A percentile compares a stretch with the other conserved stretches of the same genome.
Evolutionary conservation across 2,888 invertebrate species (phyloP).

Genomic region (Petrolisthes manimaculis): DNA sequence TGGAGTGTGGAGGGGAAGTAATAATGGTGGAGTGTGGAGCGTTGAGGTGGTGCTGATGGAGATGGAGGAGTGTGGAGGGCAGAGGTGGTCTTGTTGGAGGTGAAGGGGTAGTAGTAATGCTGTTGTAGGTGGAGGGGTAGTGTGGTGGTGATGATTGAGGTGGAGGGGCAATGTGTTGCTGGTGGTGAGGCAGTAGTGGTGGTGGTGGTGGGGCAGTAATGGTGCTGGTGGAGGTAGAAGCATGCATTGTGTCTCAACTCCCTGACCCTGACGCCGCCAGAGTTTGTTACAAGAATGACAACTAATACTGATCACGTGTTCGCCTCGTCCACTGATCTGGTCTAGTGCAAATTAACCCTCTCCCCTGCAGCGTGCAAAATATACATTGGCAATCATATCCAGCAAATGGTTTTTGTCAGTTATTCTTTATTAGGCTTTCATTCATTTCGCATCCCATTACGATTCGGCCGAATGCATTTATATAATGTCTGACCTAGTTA

Average conservation of each 20-base stretch:
- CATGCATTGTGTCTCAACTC: too few relatives aligned
- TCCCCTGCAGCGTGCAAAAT: slow-evolving; percentile 12
- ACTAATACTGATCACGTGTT: neutral
- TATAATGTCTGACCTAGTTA: slow-evolving; percentile 3
- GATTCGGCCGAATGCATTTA: neutral
- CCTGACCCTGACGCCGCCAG: too few relatives aligned
- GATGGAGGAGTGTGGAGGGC: neutral
- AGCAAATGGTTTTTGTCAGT: slow-evolving; percentile 6
- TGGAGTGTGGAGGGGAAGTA: neutral
- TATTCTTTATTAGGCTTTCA: slow-evolving; percentile 15
- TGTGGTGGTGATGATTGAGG: neutral
- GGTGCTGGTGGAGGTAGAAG: neutral
- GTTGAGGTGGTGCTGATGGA: neutral
- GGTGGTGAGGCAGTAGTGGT: neutral
- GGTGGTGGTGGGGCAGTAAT: neutral
- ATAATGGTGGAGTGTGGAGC: neutral
- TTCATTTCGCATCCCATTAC: slow-evolving; percentile 14
- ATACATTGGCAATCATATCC: slow-evolving; percentile 18
- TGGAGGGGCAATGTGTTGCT: neutral
- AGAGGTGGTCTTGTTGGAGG: too few relatives aligned
- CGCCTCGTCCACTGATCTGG: slow-evolving; percentile 2
- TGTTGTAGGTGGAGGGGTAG: too few relatives aligned
- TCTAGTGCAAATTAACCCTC: slow-evolving; percentile 8
- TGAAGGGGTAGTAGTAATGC: too few relatives aligned
- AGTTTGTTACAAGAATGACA: too few relatives aligned